Conservation (phyloP, 2,113 vertebrate genomes). For the Eptesicus fuscus region DNA sequence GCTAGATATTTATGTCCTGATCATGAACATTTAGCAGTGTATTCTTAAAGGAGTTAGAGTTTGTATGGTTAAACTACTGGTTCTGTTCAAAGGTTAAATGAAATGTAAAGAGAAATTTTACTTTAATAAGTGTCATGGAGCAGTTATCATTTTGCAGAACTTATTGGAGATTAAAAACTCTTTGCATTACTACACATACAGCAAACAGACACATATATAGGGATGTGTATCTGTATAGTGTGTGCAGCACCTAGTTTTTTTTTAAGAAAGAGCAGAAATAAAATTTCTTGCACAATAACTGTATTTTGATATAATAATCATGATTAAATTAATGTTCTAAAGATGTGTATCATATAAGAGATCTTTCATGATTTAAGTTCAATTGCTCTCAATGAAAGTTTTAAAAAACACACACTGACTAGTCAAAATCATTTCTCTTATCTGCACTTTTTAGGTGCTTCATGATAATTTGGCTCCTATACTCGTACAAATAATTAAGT, state of each 20-base stretch:
- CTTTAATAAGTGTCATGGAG: neutral
- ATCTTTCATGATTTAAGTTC: neutral
- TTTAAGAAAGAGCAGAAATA: neutral
- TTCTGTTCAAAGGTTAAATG: neutral
- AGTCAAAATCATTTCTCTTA: neutral
- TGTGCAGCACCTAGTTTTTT: too few relatives aligned
- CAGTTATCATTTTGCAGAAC: neutral
- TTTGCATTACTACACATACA: neutral
- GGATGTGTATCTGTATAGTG: neutral
- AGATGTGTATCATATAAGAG: neutral
- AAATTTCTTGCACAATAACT: neutral
- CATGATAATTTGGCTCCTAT: neutral
- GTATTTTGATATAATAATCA: neutral
- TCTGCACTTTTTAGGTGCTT: neutral
- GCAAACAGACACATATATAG: neutral
- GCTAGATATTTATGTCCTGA: neutral
- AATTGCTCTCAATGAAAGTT: neutral
- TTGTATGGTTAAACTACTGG: neutral
- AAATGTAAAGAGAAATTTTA: neutral
- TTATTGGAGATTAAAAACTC: neutral
- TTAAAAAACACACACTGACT: neutral
- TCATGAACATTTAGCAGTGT: neutral
- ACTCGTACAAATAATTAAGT: neutral
- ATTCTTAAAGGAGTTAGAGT: neutral
- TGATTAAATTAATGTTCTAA: neutral